Evolutionary conservation across 2,113 vertebrate species (phyloP), one percentile per base, ranked within the genome.

Genomic region (Chinchilla lanigera): DNA sequence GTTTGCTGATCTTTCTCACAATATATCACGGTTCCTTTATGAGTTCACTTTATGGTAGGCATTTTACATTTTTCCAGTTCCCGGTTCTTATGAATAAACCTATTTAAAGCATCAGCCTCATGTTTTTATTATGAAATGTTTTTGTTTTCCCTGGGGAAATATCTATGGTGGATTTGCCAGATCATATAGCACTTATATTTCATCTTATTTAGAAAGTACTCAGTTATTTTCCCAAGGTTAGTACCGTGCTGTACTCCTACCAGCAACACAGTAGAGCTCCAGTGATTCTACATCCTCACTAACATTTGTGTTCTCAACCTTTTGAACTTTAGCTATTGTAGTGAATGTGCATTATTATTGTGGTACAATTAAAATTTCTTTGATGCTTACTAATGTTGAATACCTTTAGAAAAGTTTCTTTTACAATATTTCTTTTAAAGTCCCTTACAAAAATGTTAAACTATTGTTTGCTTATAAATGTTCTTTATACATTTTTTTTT

Each of bases 401-500:
- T 7, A 89, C 7, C 19, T 84, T 93, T 65, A 92, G 26, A 89
- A 41, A 50, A 93, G 22, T 20, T 84, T 69, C 41, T 26, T 89
- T 93, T 58, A 47, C 50, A 35, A 30, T 75, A 7, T 77, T 65
- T 75, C 38, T 84, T 73, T 83, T 78, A 85, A 85, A 77, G 22
- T 33, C 16, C 20, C 44, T 81, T 82, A 44, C 4, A 65, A 9
- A 65, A 38, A 17, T 73, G 41, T 33, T n/a, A 22, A 69, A 24
- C 69, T 9, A 41, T 60, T 80, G 50, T 24, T 89, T 33, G n/a
- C 35, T 75, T 35, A 0, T 54, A 82, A 73, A 3, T 63, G 38
- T 54, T 58, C 44, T 95, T 69, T 20, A 88, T 58, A 65, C 69
- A 80, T 95, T 91, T n/a, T 60, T n/a, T n/a, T n/a, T n/a, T n/a